Evolutionary conservation across 2,113 vertebrate species (phyloP).

Genomic region (Leucoraja erinaceus): DNA sequence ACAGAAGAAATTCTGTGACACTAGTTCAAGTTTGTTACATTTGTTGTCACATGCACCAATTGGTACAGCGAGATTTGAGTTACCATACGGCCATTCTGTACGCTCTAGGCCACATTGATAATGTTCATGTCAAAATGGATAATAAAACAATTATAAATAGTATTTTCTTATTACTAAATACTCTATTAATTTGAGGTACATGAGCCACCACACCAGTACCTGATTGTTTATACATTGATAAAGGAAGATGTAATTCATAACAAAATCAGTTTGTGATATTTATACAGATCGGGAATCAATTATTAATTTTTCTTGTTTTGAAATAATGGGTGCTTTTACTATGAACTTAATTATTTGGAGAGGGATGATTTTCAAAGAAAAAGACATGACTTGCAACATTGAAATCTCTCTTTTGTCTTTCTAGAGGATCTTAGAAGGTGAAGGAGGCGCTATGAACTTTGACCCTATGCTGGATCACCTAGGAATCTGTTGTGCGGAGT

Average conservation of each 20-base stretch:
- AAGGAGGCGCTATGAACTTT: slow-evolving; percentile 71
- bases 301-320: not conserved
- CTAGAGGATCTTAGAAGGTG: slow-evolving; percentile 62
- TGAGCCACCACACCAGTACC: not conserved
- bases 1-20: not conserved
- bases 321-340: not conserved
- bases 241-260: not conserved
- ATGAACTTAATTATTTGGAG: not conserved
- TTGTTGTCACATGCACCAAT: no score
- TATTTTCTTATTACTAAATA: not conserved
- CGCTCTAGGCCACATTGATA: not conserved
- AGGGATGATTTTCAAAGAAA: not conserved
- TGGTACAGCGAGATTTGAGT: no score
- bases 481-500: slow-evolving; percentile 84
- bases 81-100: no score
- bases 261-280: not conserved
- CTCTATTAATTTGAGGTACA: not conserved
- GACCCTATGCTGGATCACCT: slow-evolving; percentile 87
- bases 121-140: not conserved
- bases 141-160: not conserved
- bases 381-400: not conserved
- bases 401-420: slow-evolving; percentile 37
- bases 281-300: not conserved
- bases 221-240: not conserved
- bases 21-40: no score